Evolutionary conservation across 2,888 invertebrate species (phyloP).

Genomic region (Hyles lineata): DNA sequence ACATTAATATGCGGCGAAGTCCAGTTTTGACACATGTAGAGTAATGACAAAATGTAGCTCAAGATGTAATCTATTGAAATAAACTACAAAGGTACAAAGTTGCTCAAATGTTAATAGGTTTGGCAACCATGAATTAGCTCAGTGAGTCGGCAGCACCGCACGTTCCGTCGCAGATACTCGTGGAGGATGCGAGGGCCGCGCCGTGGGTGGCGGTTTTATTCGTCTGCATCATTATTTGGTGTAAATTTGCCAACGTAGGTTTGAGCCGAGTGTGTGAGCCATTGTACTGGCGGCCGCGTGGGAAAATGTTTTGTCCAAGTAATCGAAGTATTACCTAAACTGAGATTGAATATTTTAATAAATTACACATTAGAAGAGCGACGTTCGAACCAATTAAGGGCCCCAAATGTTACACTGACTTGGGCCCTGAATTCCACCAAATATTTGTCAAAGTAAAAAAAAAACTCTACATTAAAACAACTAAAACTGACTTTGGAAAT

Average conservation of each 20-base stretch:
- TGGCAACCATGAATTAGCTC: constrained; percentile 18
- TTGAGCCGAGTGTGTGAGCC: constrained; percentile 32
- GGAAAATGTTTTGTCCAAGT: constrained; percentile 38
- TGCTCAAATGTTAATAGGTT: background rate
- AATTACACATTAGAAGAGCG: background rate
- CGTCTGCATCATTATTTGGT: constrained; percentile 50
- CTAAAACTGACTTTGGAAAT: no score
- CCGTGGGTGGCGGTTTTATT: constrained; percentile 55
- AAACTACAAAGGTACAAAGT: background rate
- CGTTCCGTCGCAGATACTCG: constrained; percentile 36
- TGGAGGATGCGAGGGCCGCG: constrained; percentile 45
- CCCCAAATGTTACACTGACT: background rate
- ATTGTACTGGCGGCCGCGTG: constrained; percentile 40
- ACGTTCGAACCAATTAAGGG: background rate
- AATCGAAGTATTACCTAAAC: background rate
- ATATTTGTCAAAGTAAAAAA: no score
- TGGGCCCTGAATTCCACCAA: background rate
- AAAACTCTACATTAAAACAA: no score
- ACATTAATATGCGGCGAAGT: no score
- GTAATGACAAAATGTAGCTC: no score
- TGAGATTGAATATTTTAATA: background rate
- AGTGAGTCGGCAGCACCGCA: background rate
- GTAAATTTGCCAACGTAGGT: constrained; percentile 50
- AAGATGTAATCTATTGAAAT: no score
- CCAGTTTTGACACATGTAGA: no score